phyloP scores from a whole-genome alignment of 2,113 vertebrate species.

The Elanus axillaris region DNA sequence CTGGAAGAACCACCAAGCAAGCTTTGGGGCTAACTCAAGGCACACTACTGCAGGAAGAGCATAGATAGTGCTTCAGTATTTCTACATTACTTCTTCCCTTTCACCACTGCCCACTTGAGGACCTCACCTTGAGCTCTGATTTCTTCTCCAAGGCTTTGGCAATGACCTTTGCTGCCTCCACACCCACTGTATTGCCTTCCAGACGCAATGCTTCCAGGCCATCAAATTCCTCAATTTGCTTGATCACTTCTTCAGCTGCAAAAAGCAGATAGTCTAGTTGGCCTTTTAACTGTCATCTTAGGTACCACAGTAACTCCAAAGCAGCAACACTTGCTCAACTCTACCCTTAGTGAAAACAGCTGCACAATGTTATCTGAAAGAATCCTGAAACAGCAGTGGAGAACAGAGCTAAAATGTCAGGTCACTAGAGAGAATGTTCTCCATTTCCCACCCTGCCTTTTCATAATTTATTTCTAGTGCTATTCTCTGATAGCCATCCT shows the following conservation, averaged over 20 bases:
- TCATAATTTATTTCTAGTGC: background rate
- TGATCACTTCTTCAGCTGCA: slow-evolving; percentile 86
- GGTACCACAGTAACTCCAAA: background rate
- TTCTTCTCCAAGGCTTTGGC: slow-evolving; percentile 92
- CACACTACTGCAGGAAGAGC: background rate
- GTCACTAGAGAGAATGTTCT: background rate
- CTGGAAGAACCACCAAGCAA: background rate
- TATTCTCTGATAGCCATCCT: background rate
- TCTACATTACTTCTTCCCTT: background rate
- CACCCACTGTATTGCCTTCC: slow-evolving; percentile 94
- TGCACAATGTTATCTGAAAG: background rate
- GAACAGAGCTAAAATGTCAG: background rate
- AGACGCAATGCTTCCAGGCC: slow-evolving; percentile 86
- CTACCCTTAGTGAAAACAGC: background rate
- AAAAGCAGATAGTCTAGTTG: background rate
- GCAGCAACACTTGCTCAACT: background rate
- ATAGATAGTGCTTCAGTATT: background rate
- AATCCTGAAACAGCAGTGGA: background rate
- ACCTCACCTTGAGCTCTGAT: slow-evolving; percentile 85
- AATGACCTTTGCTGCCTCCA: slow-evolving; percentile 91
- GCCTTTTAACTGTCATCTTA: background rate
- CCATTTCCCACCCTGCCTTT: background rate
- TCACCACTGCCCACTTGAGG: background rate
- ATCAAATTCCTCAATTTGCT: slow-evolving; percentile 86
- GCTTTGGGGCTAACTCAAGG: background rate